Conservation (phyloP, 2,113 vertebrate species). For the Lanius ludovicianus region DNA sequence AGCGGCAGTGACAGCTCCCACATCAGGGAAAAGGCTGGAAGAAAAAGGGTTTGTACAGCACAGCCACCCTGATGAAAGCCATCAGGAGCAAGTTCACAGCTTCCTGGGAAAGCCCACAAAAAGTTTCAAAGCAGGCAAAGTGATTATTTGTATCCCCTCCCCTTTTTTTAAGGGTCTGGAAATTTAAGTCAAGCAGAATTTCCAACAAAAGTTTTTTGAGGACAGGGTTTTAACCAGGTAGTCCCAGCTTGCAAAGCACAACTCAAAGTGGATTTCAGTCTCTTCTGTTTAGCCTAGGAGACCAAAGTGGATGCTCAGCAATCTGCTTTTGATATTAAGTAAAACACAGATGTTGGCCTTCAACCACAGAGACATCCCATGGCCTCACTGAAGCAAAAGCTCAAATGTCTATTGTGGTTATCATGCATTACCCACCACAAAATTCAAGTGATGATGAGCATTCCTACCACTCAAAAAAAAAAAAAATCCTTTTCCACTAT, state of each 20-base stretch:
- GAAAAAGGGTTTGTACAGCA: background rate
- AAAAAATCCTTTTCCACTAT: accelerated
- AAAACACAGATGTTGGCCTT: background rate
- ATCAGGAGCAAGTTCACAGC: background rate
- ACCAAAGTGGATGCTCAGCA: background rate
- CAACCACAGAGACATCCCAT: background rate
- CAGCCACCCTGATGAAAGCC: background rate
- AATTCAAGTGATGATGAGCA: accelerated
- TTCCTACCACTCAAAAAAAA: background rate
- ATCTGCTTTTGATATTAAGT: background rate
- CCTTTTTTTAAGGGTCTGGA: background rate
- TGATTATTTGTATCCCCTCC: accelerated
- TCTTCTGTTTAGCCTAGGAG: background rate
- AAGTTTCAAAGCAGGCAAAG: background rate
- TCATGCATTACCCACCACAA: accelerated
- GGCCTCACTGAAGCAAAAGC: background rate
- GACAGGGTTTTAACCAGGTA: background rate
- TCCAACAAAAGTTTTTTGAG: background rate
- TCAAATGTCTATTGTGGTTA: background rate
- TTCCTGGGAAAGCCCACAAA: background rate
- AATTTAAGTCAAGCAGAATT: background rate
- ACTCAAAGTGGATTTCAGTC: accelerated
- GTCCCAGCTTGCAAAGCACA: background rate
- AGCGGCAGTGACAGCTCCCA: background rate
- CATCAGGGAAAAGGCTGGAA: background rate